phyloP scores from a whole-genome alignment of 2,888 invertebrate species.

The Platypus cylindrus region DNA sequence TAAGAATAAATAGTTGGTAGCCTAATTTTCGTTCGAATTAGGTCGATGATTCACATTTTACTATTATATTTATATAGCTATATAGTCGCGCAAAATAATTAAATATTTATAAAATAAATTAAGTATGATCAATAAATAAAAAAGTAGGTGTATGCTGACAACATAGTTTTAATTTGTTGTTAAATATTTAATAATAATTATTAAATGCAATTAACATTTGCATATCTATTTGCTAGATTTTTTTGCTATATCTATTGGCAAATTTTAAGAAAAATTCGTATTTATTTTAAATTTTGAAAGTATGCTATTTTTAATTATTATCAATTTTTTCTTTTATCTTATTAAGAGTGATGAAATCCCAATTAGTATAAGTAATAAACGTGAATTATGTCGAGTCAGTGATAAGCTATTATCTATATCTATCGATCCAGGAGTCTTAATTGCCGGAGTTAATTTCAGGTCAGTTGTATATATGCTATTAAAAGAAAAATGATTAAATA shows the following conservation, averaged over 20 bases:
- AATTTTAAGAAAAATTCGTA: too few species aligned
- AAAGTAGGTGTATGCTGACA: slow-evolving; percentile 3
- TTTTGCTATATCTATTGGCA: too few species aligned
- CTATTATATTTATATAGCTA: too few species aligned
- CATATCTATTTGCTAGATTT: too few species aligned
- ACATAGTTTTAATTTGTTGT: background rate
- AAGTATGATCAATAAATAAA: too few species aligned
- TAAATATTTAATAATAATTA: background rate
- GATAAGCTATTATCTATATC: slow-evolving; percentile 62
- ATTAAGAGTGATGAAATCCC: slow-evolving; percentile 19
- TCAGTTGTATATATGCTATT: slow-evolving; percentile 23
- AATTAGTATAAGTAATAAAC: slow-evolving; percentile 45
- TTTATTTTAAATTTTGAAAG: too few species aligned
- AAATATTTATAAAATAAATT: too few species aligned
- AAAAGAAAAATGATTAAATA: too few species aligned
- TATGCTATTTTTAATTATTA: background rate
- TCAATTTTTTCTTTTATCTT: background rate
- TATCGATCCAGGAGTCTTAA: slow-evolving; percentile 53
- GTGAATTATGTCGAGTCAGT: slow-evolving; percentile 49
- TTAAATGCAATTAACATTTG: background rate
- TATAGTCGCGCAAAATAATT: too few species aligned
- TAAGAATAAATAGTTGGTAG: too few species aligned
- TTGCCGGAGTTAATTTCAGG: slow-evolving; percentile 36
- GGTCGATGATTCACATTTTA: too few species aligned
- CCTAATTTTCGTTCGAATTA: too few species aligned